Evolutionary conservation across 2,113 vertebrate species (phyloP), one percentile per base, ranked within the genome.

Genomic region (Caranx ignobilis): DNA sequence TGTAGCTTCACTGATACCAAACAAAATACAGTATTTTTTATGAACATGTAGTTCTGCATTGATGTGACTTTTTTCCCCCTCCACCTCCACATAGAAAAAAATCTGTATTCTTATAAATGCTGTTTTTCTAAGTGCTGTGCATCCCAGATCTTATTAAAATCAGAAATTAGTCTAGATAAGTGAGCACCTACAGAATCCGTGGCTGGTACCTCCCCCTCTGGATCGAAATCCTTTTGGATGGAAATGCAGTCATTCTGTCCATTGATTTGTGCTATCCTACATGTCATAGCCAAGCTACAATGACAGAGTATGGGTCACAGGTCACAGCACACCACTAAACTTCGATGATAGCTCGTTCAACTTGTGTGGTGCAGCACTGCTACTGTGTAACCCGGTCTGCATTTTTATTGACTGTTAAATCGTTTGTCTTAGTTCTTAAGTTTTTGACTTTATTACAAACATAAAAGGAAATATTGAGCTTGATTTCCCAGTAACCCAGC

Each of bases 151-250:
- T 62, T 39, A 69, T 69, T 81, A 16, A 82, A 82, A 79, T 75
- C 60, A 77, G 54, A 82, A 82, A 79, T 75, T 63, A 77, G 54
- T 52, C n/a, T 48, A 57, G 19, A 73, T 62, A 80, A 87, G 26
- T 59, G 60, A 61, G 43, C 26, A 71, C 79, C 57, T 47, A 72
- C 56, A 60, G 43, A 85, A 54, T 74, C n/a, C 83, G 26, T 12
- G 61, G 35, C 43, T 68, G 47, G 50, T 9, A 13, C 26, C 37
- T 60, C 52, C 62, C 54, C 45, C 65, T 47, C 21, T 12, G 47
- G 61, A 85, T 86, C 76, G 61, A 89, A 89, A 90, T 89, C 74
- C 66, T 76, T 86, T 82, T 84, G 31, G 52, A 85, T 77, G 54
- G 73, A 79, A 87, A 88, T 75, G 87, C 57, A 59, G 52, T 65